Percentiles rank a stretch among this genome's conserved stretches.
Evolutionary conservation across 2,113 vertebrate genomes (phyloP).

Genomic region (Halichoeres trimaculatus): DNA sequence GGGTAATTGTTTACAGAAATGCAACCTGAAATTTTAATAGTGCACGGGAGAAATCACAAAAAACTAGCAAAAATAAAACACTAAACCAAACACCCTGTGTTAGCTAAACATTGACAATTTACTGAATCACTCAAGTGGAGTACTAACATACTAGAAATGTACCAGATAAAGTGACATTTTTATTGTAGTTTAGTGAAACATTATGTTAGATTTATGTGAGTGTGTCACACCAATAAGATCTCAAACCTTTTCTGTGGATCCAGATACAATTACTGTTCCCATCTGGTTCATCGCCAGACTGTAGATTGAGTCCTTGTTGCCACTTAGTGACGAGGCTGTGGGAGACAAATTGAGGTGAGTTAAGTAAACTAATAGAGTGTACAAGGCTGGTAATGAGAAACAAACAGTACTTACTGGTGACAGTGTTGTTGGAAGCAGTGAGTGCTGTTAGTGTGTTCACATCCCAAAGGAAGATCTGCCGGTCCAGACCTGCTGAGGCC

Average conservation of each 20-base stretch:
- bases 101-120: too few relatives aligned
- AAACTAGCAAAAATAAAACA: not conserved
- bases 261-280: conserved; percentile 98
- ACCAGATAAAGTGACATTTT: not conserved
- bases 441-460: conserved; percentile 98
- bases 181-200: not conserved
- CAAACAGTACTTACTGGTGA: conserved; percentile 90
- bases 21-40: not conserved
- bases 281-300: conserved; percentile 99
- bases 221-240: not conserved
- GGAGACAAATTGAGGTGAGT: conserved; percentile 29
- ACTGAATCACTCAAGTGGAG: too few relatives aligned
- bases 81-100: not conserved
- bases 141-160: too few relatives aligned
- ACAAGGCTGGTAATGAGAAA: fast-evolving
- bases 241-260: conserved; percentile 97
- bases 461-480: conserved; percentile 99
- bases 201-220: too few relatives aligned
- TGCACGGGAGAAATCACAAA: not conserved
- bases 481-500: conserved; percentile 96
- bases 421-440: conserved; percentile 99
- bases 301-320: conserved; percentile 99
- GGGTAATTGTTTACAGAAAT: not conserved
- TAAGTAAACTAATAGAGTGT: not conserved
- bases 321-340: conserved; percentile 96